These are phyloP conservation scores for Dyspetes luteomarginatus DNA, from an alignment of 2,888 invertebrate genomes.

Conservation along the genomic window DNA sequence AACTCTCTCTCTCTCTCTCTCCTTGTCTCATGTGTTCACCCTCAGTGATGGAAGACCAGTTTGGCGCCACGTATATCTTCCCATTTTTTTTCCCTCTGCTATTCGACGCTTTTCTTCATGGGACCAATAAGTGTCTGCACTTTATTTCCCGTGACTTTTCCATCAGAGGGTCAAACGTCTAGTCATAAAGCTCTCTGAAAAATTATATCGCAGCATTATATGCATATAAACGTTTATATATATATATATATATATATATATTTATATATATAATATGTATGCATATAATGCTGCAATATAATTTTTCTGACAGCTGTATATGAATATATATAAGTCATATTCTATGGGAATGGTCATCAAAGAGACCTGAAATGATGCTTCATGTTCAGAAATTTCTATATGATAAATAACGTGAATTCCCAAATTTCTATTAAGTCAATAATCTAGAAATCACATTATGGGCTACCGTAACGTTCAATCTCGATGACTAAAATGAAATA, in stretches of 20 bases:
- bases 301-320: too few species aligned
- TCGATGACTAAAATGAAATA: background rate
- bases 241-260: background rate
- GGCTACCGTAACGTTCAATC: background rate
- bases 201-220: too few species aligned
- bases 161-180: too few species aligned
- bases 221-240: background rate
- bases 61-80: conserved; percentile 40
- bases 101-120: conserved; percentile 22
- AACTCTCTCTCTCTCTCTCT: background rate
- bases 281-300: too few species aligned
- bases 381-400: too few species aligned
- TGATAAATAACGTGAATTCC: background rate
- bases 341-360: too few species aligned
- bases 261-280: too few species aligned
- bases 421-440: background rate
- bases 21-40: background rate
- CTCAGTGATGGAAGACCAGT: conserved; percentile 36
- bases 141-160: too few species aligned
- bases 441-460: background rate
- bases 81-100: conserved; percentile 17
- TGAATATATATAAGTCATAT: too few species aligned
- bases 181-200: too few species aligned
- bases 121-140: too few species aligned
- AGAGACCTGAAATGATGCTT: too few species aligned